Evolutionary conservation across 2,888 invertebrate genomes (phyloP).

Genomic region (Lottia gigantea): DNA sequence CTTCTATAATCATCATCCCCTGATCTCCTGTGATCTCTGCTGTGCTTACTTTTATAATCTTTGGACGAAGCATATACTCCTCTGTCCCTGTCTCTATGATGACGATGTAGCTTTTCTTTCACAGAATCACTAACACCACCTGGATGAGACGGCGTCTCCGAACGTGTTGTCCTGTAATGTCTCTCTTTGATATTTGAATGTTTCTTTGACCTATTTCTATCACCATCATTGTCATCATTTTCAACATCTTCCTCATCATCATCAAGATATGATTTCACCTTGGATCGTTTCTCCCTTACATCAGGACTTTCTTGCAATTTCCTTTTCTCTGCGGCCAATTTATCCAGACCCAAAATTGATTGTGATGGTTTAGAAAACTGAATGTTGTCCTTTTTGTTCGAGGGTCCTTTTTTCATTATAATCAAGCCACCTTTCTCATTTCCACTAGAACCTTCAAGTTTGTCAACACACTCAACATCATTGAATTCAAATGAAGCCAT

Average conservation of each 20-base stretch:
- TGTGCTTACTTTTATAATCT: constrained; percentile 75
- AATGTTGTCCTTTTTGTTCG: constrained; percentile 31
- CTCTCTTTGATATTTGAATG: constrained; percentile 33
- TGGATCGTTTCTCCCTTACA: constrained; percentile 51
- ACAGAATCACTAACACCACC: constrained; percentile 89
- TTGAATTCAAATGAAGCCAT: constrained; percentile 45
- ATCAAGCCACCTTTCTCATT: constrained; percentile 63
- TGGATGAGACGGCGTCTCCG: constrained; percentile 94
- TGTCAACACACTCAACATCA: constrained; percentile 54
- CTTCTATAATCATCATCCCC: constrained; percentile 26
- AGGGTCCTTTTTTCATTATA: constrained; percentile 64
- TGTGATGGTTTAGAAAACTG: constrained; percentile 51
- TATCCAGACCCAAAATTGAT: constrained; percentile 69
- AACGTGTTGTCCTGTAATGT: constrained; percentile 82
- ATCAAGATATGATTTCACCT: constrained; percentile 55
- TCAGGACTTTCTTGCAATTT: constrained; percentile 37
- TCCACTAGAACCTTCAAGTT: constrained; percentile 65
- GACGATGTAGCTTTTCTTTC: constrained; percentile 78
- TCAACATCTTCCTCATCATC: constrained; percentile 46
- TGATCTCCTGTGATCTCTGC: constrained; percentile 57
- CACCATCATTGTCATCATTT: constrained; percentile 35
- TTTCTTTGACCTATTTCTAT: constrained; percentile 13
- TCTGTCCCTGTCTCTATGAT: constrained; percentile 73
- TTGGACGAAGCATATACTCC: constrained; percentile 80
- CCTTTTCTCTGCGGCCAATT: constrained; percentile 67